phyloP scores from a whole-genome alignment of 1,140 invertebrate species.

The Hydropsyche tenuis region DNA sequence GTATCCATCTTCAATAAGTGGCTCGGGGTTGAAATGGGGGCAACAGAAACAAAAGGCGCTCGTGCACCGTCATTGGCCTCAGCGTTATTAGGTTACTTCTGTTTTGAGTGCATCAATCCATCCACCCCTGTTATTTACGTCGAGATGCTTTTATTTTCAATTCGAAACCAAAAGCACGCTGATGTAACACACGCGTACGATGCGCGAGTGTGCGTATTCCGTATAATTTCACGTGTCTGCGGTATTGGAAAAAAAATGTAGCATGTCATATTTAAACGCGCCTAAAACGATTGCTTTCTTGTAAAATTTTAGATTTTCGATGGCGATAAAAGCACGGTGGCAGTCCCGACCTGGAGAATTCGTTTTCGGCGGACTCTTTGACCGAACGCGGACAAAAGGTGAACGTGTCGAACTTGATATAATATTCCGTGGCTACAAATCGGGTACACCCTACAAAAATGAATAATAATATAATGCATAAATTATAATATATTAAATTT shows the following conservation, averaged over 20 bases:
- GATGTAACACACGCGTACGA: too few relatives aligned
- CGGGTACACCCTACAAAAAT: constrained; percentile 15
- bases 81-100: constrained; percentile 47
- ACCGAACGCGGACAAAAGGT: constrained; percentile 31
- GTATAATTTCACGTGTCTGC: constrained; percentile 9
- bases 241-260: neutral
- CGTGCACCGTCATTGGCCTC: constrained; percentile 29
- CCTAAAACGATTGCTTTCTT: neutral
- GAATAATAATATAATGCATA: neutral
- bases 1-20: neutral
- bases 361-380: constrained; percentile 25
- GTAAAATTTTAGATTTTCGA: constrained; percentile 13
- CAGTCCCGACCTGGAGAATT: constrained; percentile 10
- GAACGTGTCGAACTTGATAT: constrained; percentile 31
- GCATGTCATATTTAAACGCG: too few relatives aligned
- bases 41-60: constrained; percentile 35
- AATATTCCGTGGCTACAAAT: constrained; percentile 25
- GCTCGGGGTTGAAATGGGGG: constrained; percentile 17
- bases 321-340: constrained; percentile 12
- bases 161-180: too few relatives aligned
- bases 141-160: constrained; percentile 40
- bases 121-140: constrained; percentile 47
- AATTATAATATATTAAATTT: too few relatives aligned
- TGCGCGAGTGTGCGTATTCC: too few relatives aligned
- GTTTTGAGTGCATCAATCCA: constrained; percentile 48